phyloP scores from a whole-genome alignment of 2,113 vertebrate genomes.

The Lamprotornis superbus region DNA sequence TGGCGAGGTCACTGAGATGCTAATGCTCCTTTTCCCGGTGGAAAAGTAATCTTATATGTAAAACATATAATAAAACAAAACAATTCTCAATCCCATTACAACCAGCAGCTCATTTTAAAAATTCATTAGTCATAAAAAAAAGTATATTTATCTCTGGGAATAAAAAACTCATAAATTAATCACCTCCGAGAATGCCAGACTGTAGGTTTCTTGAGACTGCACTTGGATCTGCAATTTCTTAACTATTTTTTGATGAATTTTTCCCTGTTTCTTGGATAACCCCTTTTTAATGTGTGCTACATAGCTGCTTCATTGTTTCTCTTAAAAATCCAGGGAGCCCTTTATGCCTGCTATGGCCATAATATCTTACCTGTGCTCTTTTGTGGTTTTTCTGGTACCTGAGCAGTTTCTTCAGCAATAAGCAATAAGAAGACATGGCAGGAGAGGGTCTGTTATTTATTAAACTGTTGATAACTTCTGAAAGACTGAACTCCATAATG shows the following conservation, averaged over 20 bases:
- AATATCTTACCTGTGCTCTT: slow-evolving; percentile 67
- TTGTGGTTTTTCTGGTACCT: slow-evolving; percentile 72
- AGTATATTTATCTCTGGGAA: neutral
- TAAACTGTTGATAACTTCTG: slow-evolving; percentile 76
- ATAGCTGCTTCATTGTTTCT: neutral
- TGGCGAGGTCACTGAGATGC: neutral
- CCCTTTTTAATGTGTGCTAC: neutral
- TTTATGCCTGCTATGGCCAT: neutral
- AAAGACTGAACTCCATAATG: slow-evolving; percentile 70
- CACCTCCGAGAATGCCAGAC: neutral
- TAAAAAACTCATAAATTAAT: neutral
- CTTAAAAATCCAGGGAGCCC: neutral
- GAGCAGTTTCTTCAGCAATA: slow-evolving; percentile 79
- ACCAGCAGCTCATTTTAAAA: neutral
- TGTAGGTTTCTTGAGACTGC: neutral
- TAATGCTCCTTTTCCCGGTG: neutral
- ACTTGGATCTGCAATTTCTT: neutral
- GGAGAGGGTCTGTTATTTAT: slow-evolving; percentile 79
- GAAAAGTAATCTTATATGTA: neutral
- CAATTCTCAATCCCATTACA: neutral
- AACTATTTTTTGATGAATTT: neutral
- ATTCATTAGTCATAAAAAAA: neutral
- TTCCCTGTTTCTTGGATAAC: neutral
- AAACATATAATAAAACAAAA: neutral
- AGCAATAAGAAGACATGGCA: slow-evolving; percentile 81